These are phyloP conservation scores for Arizona elegans DNA, from an alignment of 2,113 vertebrate genomes.

Conservation along the genomic window DNA sequence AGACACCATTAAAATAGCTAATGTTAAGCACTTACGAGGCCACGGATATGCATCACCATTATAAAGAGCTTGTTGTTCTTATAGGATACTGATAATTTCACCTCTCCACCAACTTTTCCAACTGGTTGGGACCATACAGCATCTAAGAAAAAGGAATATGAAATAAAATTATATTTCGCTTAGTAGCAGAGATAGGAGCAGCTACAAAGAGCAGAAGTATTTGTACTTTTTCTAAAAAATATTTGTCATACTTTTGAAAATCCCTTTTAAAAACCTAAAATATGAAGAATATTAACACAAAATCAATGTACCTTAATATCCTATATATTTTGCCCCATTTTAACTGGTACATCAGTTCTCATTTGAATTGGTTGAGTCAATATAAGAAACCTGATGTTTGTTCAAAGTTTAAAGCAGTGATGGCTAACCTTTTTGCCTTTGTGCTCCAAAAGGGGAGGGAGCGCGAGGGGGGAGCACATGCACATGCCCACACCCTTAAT, in stretches of 20 bases:
- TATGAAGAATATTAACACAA: background rate
- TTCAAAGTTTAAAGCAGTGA: background rate
- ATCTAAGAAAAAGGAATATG: slow-evolving; percentile 65
- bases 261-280: background rate
- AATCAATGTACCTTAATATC: background rate
- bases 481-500: too few species aligned
- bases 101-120: slow-evolving; percentile 85
- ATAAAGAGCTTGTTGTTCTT: slow-evolving; percentile 95
- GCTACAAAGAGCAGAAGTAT: background rate
- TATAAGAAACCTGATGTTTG: background rate
- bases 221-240: background rate
- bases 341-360: background rate
- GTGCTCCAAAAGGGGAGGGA: too few species aligned
- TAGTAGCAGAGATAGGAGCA: background rate
- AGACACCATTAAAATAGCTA: background rate
- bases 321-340: background rate
- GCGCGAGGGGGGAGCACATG: too few species aligned
- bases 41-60: slow-evolving; percentile 97
- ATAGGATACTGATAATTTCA: slow-evolving; percentile 93
- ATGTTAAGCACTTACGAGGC: slow-evolving; percentile 77
- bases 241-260: background rate
- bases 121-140: slow-evolving; percentile 77
- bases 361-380: background rate
- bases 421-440: too few species aligned
- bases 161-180: background rate